These are phyloP conservation scores for Cnemophilus loriae DNA, from an alignment of 2,113 vertebrate genomes.

Conservation along the genomic window DNA sequence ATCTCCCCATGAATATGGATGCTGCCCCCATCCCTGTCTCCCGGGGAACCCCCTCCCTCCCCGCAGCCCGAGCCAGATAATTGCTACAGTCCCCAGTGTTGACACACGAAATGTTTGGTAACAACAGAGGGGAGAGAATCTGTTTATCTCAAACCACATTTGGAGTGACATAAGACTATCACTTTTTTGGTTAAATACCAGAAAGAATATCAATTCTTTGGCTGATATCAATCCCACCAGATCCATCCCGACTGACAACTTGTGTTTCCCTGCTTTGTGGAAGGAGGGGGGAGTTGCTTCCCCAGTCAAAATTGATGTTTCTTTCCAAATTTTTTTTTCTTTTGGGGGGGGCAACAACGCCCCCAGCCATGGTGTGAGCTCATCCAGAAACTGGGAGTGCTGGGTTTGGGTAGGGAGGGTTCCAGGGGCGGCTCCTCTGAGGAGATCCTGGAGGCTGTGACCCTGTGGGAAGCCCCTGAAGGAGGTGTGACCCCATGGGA, in stretches of 20 bases:
- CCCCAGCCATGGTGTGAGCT: fast-evolving
- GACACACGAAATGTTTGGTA: constrained; percentile 36
- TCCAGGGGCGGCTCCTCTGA: neutral
- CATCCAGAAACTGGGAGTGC: fast-evolving
- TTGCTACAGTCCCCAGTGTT: constrained; percentile 15
- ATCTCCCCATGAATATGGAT: neutral
- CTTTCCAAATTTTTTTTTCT: neutral
- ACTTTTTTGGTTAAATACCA: constrained; percentile 60
- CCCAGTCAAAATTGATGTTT: fast-evolving
- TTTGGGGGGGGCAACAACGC: neutral
- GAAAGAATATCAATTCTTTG: constrained; percentile 51
- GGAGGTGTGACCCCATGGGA: neutral
- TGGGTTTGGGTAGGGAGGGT: neutral
- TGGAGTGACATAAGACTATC: constrained; percentile 68
- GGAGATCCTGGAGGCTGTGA: neutral
- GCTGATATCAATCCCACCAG: constrained; percentile 33
- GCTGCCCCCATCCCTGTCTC: neutral
- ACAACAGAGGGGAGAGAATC: constrained; percentile 65
- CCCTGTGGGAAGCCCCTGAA: neutral
- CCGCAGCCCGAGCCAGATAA: neutral
- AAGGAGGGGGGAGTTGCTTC: neutral
- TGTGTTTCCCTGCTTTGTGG: neutral
- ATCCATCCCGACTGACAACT: constrained; percentile 43
- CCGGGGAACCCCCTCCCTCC: neutral
- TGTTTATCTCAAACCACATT: constrained; percentile 60